Evolutionary conservation across 2,888 invertebrate species (phyloP), one percentile per base, ranked within the genome.

Genomic region (Drosophila meridiana): DNA sequence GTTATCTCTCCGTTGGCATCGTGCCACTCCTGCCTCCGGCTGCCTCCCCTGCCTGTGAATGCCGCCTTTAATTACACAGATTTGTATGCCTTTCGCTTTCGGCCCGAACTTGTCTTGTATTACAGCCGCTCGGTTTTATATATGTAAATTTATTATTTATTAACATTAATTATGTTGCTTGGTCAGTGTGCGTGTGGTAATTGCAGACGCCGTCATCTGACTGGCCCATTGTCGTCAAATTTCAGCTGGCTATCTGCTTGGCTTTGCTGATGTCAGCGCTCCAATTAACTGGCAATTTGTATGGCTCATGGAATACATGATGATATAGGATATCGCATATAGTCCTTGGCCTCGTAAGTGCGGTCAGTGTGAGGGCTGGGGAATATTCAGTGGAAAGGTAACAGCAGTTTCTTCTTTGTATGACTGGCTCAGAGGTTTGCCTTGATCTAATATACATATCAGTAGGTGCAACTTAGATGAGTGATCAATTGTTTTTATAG

Each of bases 141-240:
- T 87, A 87, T 87, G 87, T 87, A 89, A 87, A 87, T 87, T 87
- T 87, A 87, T 89, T 87, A 87, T 87, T 87, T 87, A 87, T 87
- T 87, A 87, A 74, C 89, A 89, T 89, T 89, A 87, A 87, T 87
- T 87, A 87, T 87, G 87, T 82, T 77, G 87, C 73, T 79, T 82
- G 85, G 74, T 79, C 84, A 79, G 73, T 62, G 52, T 74, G 67
- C 53, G 58, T 53, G 67, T 58, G 72, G 79, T 79, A 79, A 79
- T 76, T 80, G 80, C 69, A 77, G 67, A 67, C 64, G 76, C 62
- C 68, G 67, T 59, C 72, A 75, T 78, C 70, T 40, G 42, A 14
- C n/a, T 48, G 42, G 70, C 64, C 75, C 58, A 56, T 69, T 83
- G 72, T 85, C 84, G 72, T 85, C 81, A 72, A 81, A 77, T 85